A percentile compares a stretch with the other conserved stretches of the same genome.
These are phyloP conservation scores for Julus scanicus DNA, from an alignment of 2,888 invertebrate species.

Conservation along the genomic window DNA sequence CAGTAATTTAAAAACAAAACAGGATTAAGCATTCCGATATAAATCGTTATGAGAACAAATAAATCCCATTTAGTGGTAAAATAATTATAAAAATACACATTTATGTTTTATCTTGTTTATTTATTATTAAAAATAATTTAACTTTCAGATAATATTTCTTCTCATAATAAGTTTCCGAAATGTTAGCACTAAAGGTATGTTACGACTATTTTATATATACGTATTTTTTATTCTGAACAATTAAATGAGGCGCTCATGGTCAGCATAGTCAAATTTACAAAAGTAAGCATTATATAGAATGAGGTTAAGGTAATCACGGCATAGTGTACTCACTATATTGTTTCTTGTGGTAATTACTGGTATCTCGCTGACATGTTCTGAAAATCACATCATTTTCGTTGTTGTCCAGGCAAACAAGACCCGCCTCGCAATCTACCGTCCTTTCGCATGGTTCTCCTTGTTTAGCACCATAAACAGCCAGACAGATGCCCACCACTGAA, in stretches of 20 bases:
- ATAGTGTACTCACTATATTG: conserved; percentile 74
- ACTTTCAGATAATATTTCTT: no score
- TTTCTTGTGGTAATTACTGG: conserved; percentile 70
- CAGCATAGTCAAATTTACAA: not conserved
- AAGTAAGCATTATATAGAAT: not conserved
- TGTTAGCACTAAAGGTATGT: no score
- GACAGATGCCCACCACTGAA: conserved; percentile 74
- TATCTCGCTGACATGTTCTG: conserved; percentile 81
- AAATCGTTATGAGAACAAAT: no score
- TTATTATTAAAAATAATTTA: no score
- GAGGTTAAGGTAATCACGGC: not conserved
- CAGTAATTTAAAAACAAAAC: no score
- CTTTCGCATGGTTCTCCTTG: conserved; percentile 84
- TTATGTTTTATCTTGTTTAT: no score
- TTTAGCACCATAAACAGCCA: conserved; percentile 78
- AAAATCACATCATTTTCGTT: conserved; percentile 66
- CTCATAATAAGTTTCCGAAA: no score
- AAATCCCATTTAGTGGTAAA: no score
- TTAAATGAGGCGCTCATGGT: not conserved
- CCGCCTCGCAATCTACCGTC: conserved; percentile 86
- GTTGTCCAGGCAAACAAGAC: conserved; percentile 81
- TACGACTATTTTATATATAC: no score
- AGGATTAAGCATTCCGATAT: no score
- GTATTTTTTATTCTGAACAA: no score
- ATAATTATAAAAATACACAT: no score